Percentiles rank a stretch among this genome's conserved stretches.
phyloP scores from a whole-genome alignment of 1,140 invertebrate species.

The Berghia stephanieae region DNA sequence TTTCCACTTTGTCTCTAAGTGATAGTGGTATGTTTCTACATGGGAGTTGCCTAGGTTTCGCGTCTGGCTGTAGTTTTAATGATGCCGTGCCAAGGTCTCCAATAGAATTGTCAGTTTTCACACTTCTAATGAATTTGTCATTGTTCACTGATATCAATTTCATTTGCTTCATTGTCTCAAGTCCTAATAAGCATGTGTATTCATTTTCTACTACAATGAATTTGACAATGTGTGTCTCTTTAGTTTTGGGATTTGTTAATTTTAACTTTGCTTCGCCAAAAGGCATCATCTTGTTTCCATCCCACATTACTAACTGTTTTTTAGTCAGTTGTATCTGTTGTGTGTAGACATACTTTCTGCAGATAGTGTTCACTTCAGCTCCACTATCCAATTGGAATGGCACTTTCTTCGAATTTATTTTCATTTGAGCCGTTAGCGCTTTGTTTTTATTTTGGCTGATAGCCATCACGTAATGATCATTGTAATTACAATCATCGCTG shows the following conservation, averaged over 20 bases:
- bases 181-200: not conserved
- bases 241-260: not conserved
- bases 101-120: not conserved
- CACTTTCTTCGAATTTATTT: not conserved
- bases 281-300: not conserved
- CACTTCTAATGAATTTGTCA: not conserved
- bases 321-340: not conserved
- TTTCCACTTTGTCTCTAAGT: not conserved
- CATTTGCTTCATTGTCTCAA: not conserved
- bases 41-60: not conserved
- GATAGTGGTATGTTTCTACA: slow-evolving; percentile 5
- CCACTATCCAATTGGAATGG: not conserved
- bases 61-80: not conserved
- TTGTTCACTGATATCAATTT: not conserved
- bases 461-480: not conserved
- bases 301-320: not conserved
- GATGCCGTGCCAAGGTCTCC: not conserved
- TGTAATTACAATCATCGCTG: slow-evolving; percentile 1
- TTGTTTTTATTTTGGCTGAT: not conserved
- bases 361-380: not conserved
- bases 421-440: not conserved
- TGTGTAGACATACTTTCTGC: not conserved
- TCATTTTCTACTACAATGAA: not conserved
- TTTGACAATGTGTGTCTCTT: not conserved
- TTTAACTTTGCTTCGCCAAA: not conserved